A percentile compares a stretch with the other conserved stretches of the same genome.
Evolutionary conservation across 2,888 invertebrate genomes (phyloP).

Genomic region (Rhopalosiphum nymphaeae): DNA sequence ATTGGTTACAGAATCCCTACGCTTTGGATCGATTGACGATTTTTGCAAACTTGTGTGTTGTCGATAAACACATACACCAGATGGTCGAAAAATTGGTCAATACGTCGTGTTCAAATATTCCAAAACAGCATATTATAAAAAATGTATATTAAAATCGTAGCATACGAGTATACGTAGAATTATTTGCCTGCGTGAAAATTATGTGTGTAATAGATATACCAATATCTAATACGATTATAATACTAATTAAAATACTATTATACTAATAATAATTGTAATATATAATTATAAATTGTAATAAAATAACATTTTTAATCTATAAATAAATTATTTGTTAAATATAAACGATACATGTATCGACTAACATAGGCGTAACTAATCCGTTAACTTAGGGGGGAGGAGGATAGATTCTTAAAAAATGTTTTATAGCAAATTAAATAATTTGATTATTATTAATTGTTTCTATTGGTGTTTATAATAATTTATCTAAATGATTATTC

Average conservation of each 20-base stretch:
- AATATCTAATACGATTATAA: background rate
- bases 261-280: background rate
- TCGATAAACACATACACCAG: conserved; percentile 7
- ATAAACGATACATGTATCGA: background rate
- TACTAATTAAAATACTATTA: background rate
- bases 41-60: conserved; percentile 23
- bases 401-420: too few relatives aligned
- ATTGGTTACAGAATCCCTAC: background rate
- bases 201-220: background rate
- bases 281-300: background rate
- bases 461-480: too few relatives aligned
- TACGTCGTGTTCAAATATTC: background rate
- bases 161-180: background rate
- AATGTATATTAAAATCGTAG: background rate
- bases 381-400: too few relatives aligned
- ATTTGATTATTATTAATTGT: too few relatives aligned
- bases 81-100: background rate
- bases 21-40: background rate
- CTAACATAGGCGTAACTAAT: too few relatives aligned
- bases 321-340: background rate
- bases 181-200: background rate
- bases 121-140: background rate
- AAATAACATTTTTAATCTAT: background rate
- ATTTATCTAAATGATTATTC: too few relatives aligned
- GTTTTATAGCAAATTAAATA: too few relatives aligned